phyloP scores from a whole-genome alignment of 2,797 vertebrate species.

The Halcyon badia region DNA sequence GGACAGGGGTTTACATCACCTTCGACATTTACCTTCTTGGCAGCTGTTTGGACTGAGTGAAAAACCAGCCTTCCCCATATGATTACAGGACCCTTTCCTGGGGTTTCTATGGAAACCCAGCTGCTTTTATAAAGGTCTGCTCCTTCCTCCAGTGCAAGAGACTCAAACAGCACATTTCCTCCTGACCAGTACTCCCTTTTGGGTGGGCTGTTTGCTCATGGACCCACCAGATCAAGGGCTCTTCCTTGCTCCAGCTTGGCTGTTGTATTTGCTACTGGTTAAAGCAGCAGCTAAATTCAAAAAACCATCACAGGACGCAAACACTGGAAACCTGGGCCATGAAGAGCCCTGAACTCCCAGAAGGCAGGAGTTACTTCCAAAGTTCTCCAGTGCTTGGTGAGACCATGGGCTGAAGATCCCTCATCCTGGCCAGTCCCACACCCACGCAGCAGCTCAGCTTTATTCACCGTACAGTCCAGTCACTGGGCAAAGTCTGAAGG shows the following conservation, averaged over 20 bases:
- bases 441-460: fast-evolving
- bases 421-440: not conserved
- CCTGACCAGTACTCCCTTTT: not conserved
- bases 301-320: not conserved
- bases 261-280: not conserved
- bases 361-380: not conserved
- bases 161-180: not conserved
- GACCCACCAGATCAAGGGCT: not conserved
- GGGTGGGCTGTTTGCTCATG: not conserved
- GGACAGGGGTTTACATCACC: not conserved
- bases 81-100: not conserved
- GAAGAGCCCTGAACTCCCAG: not conserved
- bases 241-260: fast-evolving
- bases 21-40: not conserved
- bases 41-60: not conserved
- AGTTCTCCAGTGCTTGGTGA: fast-evolving
- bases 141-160: not conserved
- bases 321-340: not conserved
- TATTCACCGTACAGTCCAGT: fast-evolving
- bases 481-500: not conserved
- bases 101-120: constrained; percentile 59
- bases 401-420: not conserved
- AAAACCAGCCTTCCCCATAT: not conserved
- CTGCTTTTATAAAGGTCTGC: constrained; percentile 26
- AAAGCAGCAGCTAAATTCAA: not conserved